These are phyloP conservation scores for Thamnophis sirtalis DNA, from an alignment of 2,113 vertebrate genomes.

Conservation along the genomic window DNA sequence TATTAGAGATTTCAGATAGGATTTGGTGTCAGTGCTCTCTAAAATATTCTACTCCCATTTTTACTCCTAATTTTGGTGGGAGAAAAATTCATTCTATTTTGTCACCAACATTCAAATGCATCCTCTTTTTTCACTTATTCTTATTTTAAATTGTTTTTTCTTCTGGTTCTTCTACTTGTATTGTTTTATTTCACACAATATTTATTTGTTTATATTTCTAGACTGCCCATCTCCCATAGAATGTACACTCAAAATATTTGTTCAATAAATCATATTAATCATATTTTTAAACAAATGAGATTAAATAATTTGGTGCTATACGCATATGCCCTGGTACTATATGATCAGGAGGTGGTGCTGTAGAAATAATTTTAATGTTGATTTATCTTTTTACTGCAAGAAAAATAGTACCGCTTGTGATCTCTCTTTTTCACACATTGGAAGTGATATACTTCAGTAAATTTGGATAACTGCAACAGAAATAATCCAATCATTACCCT, in stretches of 20 bases:
- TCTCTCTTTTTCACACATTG: not conserved
- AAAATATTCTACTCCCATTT: not conserved
- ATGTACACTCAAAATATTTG: not conserved
- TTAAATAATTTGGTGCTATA: not conserved
- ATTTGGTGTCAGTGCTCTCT: not conserved
- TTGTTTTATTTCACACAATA: not conserved
- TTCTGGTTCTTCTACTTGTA: not conserved
- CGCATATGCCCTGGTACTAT: not conserved
- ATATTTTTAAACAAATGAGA: not conserved
- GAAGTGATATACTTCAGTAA: not conserved
- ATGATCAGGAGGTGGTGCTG: not conserved
- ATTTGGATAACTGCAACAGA: not conserved
- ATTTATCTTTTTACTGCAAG: not conserved
- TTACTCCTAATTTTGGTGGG: not conserved
- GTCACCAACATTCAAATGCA: not conserved
- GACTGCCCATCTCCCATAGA: too few relatives aligned
- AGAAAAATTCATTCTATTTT: not conserved
- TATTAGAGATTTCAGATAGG: not conserved
- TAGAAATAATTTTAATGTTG: not conserved
- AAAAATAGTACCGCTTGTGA: not conserved
- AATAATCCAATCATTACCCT: not conserved
- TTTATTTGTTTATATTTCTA: too few relatives aligned
- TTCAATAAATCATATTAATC: not conserved
- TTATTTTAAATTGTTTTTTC: not conserved
- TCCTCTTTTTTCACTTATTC: not conserved